These are phyloP conservation scores for Pygmarrhopalites habei DNA, from an alignment of 1,140 invertebrate species.

Conservation along the genomic window DNA sequence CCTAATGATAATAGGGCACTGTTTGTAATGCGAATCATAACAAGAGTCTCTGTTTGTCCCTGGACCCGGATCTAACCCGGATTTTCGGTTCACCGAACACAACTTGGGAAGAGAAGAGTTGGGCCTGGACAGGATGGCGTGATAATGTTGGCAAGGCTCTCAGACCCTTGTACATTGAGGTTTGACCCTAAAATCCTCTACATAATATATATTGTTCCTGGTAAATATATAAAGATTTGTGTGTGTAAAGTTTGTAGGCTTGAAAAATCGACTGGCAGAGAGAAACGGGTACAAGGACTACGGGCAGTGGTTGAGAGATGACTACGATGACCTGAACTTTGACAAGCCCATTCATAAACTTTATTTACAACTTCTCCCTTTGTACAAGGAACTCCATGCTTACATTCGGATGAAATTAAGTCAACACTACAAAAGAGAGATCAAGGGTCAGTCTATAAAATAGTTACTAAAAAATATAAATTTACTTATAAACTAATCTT, in stretches of 20 bases:
- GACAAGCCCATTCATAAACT: constrained; percentile 60
- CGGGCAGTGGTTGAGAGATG: constrained; percentile 38
- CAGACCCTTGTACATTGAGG: too few species aligned
- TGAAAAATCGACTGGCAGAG: constrained; percentile 41
- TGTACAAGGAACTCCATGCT: constrained; percentile 79
- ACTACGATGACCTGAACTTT: constrained; percentile 62
- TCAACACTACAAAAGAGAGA: neutral
- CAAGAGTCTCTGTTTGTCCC: constrained; percentile 30
- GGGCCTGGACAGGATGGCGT: too few species aligned
- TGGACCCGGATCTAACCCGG: constrained; percentile 39
- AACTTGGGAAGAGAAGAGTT: too few species aligned
- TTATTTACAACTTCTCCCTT: constrained; percentile 62
- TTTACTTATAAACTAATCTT: too few species aligned
- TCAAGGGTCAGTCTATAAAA: too few species aligned
- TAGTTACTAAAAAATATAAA: too few species aligned
- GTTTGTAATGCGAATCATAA: neutral
- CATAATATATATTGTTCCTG: too few species aligned
- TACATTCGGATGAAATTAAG: constrained; percentile 65
- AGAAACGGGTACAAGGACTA: constrained; percentile 41
- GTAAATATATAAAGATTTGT: too few species aligned
- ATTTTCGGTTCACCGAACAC: constrained; percentile 34
- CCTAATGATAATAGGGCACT: neutral
- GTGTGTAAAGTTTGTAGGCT: constrained; percentile 40
- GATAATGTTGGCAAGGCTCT: too few species aligned
- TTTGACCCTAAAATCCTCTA: too few species aligned